A percentile compares a stretch with the other conserved stretches of the same genome.
These are phyloP conservation scores for Ophiodon elongatus DNA, from an alignment of 2,113 vertebrate species.

Conservation along the genomic window DNA sequence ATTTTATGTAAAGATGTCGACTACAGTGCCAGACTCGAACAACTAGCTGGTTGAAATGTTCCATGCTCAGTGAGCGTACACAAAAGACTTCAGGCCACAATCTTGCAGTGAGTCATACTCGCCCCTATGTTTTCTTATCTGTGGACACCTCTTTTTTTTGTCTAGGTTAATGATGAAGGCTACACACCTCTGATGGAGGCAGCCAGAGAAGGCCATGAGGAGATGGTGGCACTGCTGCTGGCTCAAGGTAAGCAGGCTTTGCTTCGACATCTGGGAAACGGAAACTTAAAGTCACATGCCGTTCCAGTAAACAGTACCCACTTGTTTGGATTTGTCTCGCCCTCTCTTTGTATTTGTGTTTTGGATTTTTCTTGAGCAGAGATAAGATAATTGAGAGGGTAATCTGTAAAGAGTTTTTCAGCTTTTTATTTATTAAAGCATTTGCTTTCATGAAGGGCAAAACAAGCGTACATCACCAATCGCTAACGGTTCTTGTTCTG, in stretches of 20 bases:
- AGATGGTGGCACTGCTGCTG: constrained; percentile 98
- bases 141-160: constrained; percentile 31
- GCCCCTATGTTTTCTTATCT: constrained; percentile 2
- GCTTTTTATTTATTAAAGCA: not conserved
- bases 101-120: constrained; percentile 18
- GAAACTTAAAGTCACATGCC: not conserved
- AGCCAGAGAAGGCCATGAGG: constrained; percentile 97
- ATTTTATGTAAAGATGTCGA: not conserved
- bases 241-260: constrained; percentile 90
- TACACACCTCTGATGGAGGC: constrained; percentile 99
- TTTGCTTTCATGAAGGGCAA: constrained; percentile 5
- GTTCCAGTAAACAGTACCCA: not conserved
- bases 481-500: not conserved
- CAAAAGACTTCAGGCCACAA: not conserved
- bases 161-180: constrained; percentile 95
- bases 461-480: not conserved
- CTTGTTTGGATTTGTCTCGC: constrained; percentile 6
- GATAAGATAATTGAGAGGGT: not conserved
- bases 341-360: not conserved
- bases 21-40: not conserved
- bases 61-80: not conserved
- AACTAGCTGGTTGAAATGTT: not conserved
- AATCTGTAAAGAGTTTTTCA: not conserved
- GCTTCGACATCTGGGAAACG: not conserved
- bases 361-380: not conserved